Base-by-base conservation (phyloP, 2,888 invertebrate species). In the Pammene fasciana region DNA sequence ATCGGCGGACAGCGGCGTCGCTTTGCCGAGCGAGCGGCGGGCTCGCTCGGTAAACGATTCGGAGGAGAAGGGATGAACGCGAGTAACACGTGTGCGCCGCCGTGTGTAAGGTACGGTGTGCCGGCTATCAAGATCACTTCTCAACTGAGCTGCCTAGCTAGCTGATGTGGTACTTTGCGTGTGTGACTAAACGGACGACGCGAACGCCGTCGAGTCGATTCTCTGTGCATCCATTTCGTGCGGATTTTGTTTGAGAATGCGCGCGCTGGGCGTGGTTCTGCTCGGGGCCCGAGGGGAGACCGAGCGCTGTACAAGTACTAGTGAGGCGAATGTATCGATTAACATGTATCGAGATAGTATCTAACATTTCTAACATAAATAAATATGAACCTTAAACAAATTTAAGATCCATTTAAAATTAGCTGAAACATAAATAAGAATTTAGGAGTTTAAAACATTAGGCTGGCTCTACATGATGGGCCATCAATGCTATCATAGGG, bases 201-300 rank as follows among this genome's bases (percentile, higher is more conserved):
- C 81, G 78, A 79, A 80, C 81, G 78, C 78, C 82, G 81, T 80
- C 81, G 79, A 79, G 78, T 84, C 84, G 80, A 79, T 83, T 82
- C 85, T 82, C 82, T 81, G 79, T 82, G 83, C 86, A 84, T 83
- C 84, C 84, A 87, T 87, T 86, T 87, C 86, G 82, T 87, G 84
- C 83, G 79, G 84, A 87, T 86, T 86, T 86, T 86, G 86, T 88
- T 86, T 82, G 85, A 87, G 84, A 88, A 87, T 88, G 88, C 88
- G 88, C 89, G 82, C 86, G 84, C 85, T 88, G 89, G 89, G 89
- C 89, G 89, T 89, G 89, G 88, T 85, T 80, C 74, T 72, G 75
- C 75, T 76, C 80, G 86, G 77, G 86, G 88, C 86, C 86, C 83
- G 87, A 83, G 86, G 88, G 88, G 88, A 86, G 87, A 82, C 78